These are phyloP conservation scores for Cryptotis parvus DNA, from an alignment of 2,113 vertebrate genomes.

Conservation along the genomic window DNA sequence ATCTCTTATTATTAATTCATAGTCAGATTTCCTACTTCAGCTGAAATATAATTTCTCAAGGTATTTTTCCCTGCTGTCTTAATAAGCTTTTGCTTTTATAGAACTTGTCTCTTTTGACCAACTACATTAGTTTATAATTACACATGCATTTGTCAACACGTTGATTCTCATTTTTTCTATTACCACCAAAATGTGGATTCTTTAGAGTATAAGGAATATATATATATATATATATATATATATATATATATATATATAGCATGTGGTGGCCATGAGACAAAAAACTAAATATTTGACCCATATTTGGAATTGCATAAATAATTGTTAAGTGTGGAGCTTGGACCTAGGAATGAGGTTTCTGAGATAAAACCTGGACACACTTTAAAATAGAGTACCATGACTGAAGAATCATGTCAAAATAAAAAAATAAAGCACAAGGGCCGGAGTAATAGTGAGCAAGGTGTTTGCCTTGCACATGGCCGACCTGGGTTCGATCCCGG, in stretches of 20 bases:
- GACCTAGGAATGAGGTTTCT: not conserved
- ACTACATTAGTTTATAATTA: not conserved
- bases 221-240: no score
- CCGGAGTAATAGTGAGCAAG: no score
- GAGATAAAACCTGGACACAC: not conserved
- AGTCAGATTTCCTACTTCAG: not conserved
- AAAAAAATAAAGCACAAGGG: no score
- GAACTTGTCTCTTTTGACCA: not conserved
- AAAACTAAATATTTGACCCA: not conserved
- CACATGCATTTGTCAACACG: not conserved
- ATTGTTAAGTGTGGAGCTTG: not conserved
- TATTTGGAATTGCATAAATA: not conserved
- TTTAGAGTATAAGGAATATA: not conserved
- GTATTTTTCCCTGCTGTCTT: not conserved
- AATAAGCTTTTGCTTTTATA: not conserved
- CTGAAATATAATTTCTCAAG: not conserved
- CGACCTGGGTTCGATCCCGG: no score
- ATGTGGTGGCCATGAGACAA: no score
- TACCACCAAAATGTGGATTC: not conserved
- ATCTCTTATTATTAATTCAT: not conserved
- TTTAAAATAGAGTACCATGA: not conserved
- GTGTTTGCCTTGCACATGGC: no score
- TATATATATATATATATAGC: no score
- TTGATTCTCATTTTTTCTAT: not conserved
- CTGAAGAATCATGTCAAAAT: not conserved